Base-by-base conservation (phyloP, 2,113 vertebrate species). In the Callipepla californica region DNA sequence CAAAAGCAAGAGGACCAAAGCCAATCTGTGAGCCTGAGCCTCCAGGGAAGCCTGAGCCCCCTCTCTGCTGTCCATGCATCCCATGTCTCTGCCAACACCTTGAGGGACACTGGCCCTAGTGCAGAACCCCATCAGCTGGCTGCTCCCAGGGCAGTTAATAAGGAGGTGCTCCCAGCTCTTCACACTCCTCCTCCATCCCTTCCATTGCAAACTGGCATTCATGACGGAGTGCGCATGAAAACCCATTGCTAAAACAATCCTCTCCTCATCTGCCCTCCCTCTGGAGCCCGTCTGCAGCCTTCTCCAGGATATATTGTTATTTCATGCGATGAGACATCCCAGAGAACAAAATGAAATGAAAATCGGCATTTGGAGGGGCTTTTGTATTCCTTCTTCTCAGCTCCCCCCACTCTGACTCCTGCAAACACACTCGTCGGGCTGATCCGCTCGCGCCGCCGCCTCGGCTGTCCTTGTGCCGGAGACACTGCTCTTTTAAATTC, bases 401-500 rank as follows among this genome's bases (percentile, higher is more conserved):
- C 80, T 92, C 18, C 53, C 78, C 47, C 85, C 62, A 15, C 28
- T 87, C 59, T 80, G 92, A 58, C 92, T 89, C 92, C 88, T 61
- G 85, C 2, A 70, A 85, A 91, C 70, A 66, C 91, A 7, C 89
- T 79, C 82, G 94, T 85, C 84, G 84, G 57, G 94, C 57, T 81
- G 94, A 93, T 95, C 91, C 86, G 74, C 89, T 87, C 72, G 16
- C 17, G 19, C 89, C 78, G 89, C 95, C 94, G 86, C 91, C 77
- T 5, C 13, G 81, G 81, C 94, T n/a, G 79, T 88, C 94, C 94
- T 53, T 28, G 87, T 85, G 48, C 94, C 25, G 30, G 61, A 87
- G 93, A 90, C 10, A 73, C 94, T 87, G 94, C 91, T 92, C 95
- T 95, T 96, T 94, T 95, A 72, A 50, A 90, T 62, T 65, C 89